A percentile compares a stretch with the other conserved stretches of the same genome.
Evolutionary conservation across 2,797 vertebrate genomes (phyloP).

Genomic region (Enteromius trimaculatus): DNA sequence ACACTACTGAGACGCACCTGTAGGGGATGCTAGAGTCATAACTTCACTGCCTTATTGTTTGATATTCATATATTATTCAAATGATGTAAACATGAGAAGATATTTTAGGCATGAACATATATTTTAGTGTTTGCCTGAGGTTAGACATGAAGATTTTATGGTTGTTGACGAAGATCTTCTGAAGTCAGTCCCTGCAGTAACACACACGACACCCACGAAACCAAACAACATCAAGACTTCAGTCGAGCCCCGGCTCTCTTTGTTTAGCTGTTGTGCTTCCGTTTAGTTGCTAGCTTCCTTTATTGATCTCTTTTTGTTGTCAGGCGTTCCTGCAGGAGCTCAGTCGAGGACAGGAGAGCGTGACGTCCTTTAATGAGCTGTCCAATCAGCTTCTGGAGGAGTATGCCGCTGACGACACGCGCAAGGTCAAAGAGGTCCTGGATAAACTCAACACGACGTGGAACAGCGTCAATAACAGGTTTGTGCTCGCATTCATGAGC

Average conservation of each 20-base stretch:
- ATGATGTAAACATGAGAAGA: neutral
- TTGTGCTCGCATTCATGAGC: neutral
- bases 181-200: neutral
- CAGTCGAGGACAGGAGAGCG: conserved; percentile 81
- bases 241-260: conserved; percentile 27
- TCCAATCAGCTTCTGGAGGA: conserved; percentile 89
- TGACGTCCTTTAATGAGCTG: conserved; percentile 86
- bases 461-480: conserved; percentile 91
- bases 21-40: conserved; percentile 39
- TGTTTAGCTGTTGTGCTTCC: neutral
- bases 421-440: conserved; percentile 89
- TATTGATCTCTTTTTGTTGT: neutral
- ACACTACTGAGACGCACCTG: neutral
- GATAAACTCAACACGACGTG: conserved; percentile 86
- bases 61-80: neutral
- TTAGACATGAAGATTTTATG: neutral
- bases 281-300: neutral
- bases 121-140: neutral
- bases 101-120: neutral
- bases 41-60: neutral
- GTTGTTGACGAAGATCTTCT: neutral
- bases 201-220: neutral
- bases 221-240: neutral
- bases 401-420: conserved; percentile 89
- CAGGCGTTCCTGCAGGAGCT: conserved; percentile 89